Percentiles rank a stretch among this genome's conserved stretches.
These are phyloP conservation scores for Ptyas mucosa DNA, from an alignment of 2,113 vertebrate genomes.

Conservation along the genomic window DNA sequence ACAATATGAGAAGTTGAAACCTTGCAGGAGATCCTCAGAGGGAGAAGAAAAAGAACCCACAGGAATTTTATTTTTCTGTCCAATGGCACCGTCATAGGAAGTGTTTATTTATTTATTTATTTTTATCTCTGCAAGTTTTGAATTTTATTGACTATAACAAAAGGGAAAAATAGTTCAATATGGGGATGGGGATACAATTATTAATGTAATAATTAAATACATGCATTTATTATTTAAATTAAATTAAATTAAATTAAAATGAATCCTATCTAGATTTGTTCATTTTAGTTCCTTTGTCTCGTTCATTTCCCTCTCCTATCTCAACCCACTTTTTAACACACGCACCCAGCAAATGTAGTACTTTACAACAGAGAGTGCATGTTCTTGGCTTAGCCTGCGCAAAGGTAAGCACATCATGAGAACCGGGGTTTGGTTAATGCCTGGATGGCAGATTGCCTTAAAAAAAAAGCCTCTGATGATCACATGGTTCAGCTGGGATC, in stretches of 20 bases:
- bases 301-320: background rate
- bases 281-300: too few relatives aligned
- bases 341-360: background rate
- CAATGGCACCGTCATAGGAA: background rate
- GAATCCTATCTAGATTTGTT: background rate
- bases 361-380: background rate
- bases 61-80: background rate
- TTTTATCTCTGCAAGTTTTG: background rate
- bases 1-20: background rate
- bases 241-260: background rate
- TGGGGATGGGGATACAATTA: background rate
- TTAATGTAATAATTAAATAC: background rate
- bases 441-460: background rate
- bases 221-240: background rate
- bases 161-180: background rate
- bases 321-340: background rate
- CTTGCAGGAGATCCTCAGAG: background rate
- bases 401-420: background rate
- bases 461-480: too few relatives aligned
- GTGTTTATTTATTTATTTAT: too few relatives aligned
- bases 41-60: accelerated
- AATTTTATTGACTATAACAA: background rate
- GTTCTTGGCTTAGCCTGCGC: background rate
- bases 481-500: too few relatives aligned
- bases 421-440: background rate